Base-by-base conservation (phyloP, 2,797 vertebrate species). In the Ispidina lecontei region DNA sequence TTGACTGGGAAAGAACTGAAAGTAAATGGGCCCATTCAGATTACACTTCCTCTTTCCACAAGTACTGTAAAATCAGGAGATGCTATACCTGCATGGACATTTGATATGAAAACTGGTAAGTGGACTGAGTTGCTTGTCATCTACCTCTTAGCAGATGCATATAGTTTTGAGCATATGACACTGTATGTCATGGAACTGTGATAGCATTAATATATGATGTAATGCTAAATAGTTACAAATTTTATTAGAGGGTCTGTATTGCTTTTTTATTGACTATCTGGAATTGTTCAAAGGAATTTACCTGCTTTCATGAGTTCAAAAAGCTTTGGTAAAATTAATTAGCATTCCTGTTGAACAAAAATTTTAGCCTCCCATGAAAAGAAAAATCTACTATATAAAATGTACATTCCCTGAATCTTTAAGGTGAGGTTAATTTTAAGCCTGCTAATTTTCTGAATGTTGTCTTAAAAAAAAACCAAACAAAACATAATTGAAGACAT, bases 71-170 rank as follows among this genome's bases (percentile, higher is more conserved):
- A 94, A 84, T 63, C 94, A 14, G 98, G 98, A 33, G 97, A 97
- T n/a, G 95, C 97, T 16, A 91, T 99, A 67, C 98, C 98, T 19
- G 98, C 98, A 1, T 99, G 98, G 99, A 98, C 98, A 26, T 98
- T 99, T 9, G 98, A 99, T 94, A 98, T 94, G 91, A 98, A 97
- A 87, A 97, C 96, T 16, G 99, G 99, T 99, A 96, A 87, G 98
- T 96, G 62, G 55, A 8, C 7, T 29, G 5, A 35, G 3, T 58
- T 87, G 28, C 21, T 44, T 75, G n/a, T 56, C 84, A 6, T 72
- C 14, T 77, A 2, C 10, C 4, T 80, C 74, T 35, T 63, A 49
- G 21, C 16, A 49, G 7, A 2, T 47, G 16, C 19, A 6, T 68
- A 5, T 63, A 26, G 60, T 54, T 84, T 63, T 44, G 68, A 14